Evolutionary conservation across 1,140 invertebrate genomes (phyloP).

Genomic region (Papilio dardanus): DNA sequence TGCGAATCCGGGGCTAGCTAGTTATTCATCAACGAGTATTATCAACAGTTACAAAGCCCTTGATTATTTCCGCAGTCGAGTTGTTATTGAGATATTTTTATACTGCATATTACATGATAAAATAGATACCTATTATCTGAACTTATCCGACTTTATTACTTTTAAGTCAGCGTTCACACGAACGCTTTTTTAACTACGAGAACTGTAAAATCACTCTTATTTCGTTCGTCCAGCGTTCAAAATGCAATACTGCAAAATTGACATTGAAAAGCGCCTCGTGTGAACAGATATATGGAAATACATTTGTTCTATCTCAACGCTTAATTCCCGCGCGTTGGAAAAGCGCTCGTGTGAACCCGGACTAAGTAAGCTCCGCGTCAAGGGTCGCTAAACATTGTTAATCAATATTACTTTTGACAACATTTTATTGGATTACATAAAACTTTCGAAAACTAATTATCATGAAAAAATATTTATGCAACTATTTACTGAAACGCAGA

Average conservation of each 20-base stretch:
- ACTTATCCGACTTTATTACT: not conserved
- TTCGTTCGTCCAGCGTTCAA: too few relatives aligned
- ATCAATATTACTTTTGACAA: not conserved
- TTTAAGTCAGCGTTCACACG: too few relatives aligned
- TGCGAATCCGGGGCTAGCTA: too few relatives aligned
- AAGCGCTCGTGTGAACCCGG: too few relatives aligned
- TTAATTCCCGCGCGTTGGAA: too few relatives aligned
- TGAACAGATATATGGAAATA: too few relatives aligned
- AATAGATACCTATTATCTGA: not conserved
- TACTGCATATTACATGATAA: not conserved
- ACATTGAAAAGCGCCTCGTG: too few relatives aligned
- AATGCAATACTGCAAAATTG: too few relatives aligned
- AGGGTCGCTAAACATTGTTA: not conserved
- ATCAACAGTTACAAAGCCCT: not conserved
- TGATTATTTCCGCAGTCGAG: not conserved
- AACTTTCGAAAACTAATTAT: conserved; percentile 6
- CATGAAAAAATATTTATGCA: not conserved
- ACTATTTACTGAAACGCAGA: not conserved
- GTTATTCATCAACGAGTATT: conserved; percentile 8
- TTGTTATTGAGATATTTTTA: not conserved
- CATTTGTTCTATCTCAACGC: too few relatives aligned
- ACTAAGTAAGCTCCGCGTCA: too few relatives aligned
- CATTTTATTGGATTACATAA: not conserved
- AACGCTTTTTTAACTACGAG: too few relatives aligned
- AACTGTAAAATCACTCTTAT: too few relatives aligned